Evolutionary conservation across 2,113 vertebrate genomes (phyloP).

Genomic region (Butastur rufipennis): DNA sequence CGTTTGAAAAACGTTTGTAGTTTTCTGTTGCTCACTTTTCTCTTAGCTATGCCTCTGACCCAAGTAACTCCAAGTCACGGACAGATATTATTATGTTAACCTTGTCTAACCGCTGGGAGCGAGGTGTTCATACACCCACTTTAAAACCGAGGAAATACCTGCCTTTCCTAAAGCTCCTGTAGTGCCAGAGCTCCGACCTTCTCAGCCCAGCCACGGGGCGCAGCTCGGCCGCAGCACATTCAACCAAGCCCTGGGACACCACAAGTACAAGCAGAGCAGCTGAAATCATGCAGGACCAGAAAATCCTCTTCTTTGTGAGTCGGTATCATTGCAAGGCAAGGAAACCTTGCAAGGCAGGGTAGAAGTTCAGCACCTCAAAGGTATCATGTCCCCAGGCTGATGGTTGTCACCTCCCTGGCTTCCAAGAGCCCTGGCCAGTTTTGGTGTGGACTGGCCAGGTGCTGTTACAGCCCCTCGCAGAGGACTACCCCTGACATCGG

Average conservation of each 20-base stretch:
- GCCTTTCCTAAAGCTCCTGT: background rate
- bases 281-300: background rate
- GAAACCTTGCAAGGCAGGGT: background rate
- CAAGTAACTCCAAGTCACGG: background rate
- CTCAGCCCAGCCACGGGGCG: background rate
- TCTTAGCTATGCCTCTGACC: background rate
- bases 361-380: background rate
- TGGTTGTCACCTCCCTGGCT: background rate
- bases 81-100: background rate
- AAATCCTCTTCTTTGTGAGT: background rate
- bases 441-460: background rate
- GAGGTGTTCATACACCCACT: background rate
- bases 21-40: background rate
- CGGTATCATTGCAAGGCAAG: background rate
- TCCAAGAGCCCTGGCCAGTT: background rate
- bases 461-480: background rate
- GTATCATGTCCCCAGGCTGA: background rate
- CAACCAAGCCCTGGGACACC: background rate
- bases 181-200: background rate
- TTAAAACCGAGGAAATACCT: background rate
- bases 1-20: background rate
- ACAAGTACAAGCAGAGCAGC: background rate
- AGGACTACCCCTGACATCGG: accelerated
- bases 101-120: background rate
- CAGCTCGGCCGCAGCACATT: background rate